A percentile compares a stretch with the other conserved stretches of the same genome.
phyloP scores from a whole-genome alignment of 2,888 invertebrate genomes.

The Hyposoter dolosus region DNA sequence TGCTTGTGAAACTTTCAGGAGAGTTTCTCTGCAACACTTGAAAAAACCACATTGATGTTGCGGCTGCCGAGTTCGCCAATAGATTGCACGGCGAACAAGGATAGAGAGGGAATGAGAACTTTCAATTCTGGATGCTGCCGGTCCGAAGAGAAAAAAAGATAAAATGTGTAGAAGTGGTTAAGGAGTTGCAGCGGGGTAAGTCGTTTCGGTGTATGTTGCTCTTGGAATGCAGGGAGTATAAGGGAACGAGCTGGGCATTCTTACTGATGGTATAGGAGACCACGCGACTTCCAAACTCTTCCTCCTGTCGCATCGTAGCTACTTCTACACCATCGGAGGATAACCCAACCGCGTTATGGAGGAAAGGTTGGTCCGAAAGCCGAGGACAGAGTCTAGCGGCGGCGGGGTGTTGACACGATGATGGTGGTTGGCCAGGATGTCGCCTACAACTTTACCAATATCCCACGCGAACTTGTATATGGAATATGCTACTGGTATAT shows the following conservation, averaged over 20 bases:
- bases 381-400: not conserved
- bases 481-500: slow-evolving; percentile 52
- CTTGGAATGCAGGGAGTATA: not conserved
- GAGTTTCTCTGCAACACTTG: slow-evolving; percentile 63
- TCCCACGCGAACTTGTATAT: slow-evolving; percentile 76
- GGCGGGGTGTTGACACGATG: slow-evolving; percentile 39
- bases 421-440: slow-evolving; percentile 77
- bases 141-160: slow-evolving; percentile 29
- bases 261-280: slow-evolving; percentile 10
- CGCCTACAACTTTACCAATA: slow-evolving; percentile 84
- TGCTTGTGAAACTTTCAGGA: slow-evolving; percentile 42
- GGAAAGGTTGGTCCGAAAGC: slow-evolving; percentile 46
- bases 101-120: slow-evolving; percentile 10
- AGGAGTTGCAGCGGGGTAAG: slow-evolving; percentile 62
- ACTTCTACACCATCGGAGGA: slow-evolving; percentile 39
- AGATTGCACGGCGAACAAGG: slow-evolving; percentile 6
- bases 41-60: slow-evolving; percentile 47
- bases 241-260: slow-evolving; percentile 52
- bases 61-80: slow-evolving; percentile 26
- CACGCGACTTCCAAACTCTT: slow-evolving; percentile 17
- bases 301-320: slow-evolving; percentile 6
- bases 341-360: slow-evolving; percentile 47
- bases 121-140: slow-evolving; percentile 26
- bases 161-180: slow-evolving; percentile 56
- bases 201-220: slow-evolving; percentile 32